A percentile compares a stretch with the other conserved stretches of the same genome.
Evolutionary conservation across 1,140 invertebrate genomes (phyloP).

Genomic region (Neodiprion virginianus): DNA sequence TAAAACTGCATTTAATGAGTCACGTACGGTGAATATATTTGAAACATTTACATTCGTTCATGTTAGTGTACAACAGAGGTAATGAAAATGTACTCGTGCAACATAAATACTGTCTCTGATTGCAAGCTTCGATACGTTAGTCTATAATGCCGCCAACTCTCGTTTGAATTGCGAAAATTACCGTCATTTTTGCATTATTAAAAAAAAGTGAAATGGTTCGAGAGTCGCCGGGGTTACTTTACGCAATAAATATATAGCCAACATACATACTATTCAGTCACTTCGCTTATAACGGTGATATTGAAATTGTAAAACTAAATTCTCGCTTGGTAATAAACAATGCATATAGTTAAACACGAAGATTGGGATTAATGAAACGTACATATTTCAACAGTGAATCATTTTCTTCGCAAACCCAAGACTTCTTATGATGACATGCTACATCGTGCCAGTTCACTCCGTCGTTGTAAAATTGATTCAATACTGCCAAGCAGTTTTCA

Average conservation of each 20-base stretch:
- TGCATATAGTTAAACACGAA: slow-evolving; percentile 66
- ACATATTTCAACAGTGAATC: slow-evolving; percentile 82
- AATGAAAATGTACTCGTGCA: not conserved
- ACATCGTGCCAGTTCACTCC: slow-evolving; percentile 88
- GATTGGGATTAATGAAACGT: slow-evolving; percentile 76
- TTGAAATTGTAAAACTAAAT: slow-evolving; percentile 6
- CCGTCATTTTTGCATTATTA: slow-evolving; percentile 17
- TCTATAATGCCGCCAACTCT: not conserved
- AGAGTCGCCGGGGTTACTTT: slow-evolving; percentile 15
- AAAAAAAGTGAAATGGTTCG: slow-evolving; percentile 3
- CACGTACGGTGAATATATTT: no score
- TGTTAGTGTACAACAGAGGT: slow-evolving; percentile 14
- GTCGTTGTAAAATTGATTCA: slow-evolving; percentile 87
- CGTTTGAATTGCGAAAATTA: slow-evolving; percentile 12
- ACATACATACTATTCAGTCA: slow-evolving; percentile 53
- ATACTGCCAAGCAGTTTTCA: slow-evolving; percentile 79
- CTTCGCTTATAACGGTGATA: slow-evolving; percentile 38
- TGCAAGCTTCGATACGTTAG: no score
- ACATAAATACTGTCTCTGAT: no score
- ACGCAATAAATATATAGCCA: slow-evolving; percentile 52
- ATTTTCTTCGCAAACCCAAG: slow-evolving; percentile 84
- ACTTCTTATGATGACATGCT: slow-evolving; percentile 83
- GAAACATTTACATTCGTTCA: not conserved
- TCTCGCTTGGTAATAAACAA: not conserved
- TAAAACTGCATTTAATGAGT: not conserved